A percentile compares a stretch with the other conserved stretches of the same genome.
Evolutionary conservation across 1,140 invertebrate genomes (phyloP).

Genomic region (Drepana arcuata): DNA sequence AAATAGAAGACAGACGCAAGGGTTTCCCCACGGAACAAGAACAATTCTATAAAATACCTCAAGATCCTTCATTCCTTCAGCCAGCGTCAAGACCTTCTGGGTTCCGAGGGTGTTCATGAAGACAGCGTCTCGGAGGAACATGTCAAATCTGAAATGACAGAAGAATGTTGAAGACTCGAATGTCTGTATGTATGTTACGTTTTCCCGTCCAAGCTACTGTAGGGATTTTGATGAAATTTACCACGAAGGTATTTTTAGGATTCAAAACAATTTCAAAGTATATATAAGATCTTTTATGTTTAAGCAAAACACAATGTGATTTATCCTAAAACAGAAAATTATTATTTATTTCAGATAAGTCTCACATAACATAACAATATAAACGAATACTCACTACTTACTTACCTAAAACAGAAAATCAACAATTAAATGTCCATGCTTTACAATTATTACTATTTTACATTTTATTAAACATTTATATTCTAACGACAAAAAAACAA

Average conservation of each 20-base stretch:
- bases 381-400: no score
- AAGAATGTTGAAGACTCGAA: neutral
- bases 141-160: slow-evolving; percentile 82
- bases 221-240: neutral
- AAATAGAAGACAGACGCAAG: neutral
- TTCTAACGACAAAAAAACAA: no score
- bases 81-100: slow-evolving; percentile 77
- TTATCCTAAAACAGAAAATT: no score
- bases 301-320: neutral
- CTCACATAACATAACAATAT: no score
- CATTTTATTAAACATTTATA: no score
- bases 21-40: no score
- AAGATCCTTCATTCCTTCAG: slow-evolving; percentile 78
- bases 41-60: slow-evolving; percentile 70
- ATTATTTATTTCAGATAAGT: no score
- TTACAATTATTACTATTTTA: no score
- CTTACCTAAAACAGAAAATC: no score
- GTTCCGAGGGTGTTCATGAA: slow-evolving; percentile 80
- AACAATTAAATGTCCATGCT: no score
- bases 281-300: neutral
- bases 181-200: neutral
- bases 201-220: neutral
- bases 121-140: slow-evolving; percentile 82
- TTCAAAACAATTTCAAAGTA: neutral
- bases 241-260: neutral